Evolutionary conservation across 2,888 invertebrate species (phyloP).

Genomic region (Parascotia fuliginaria): DNA sequence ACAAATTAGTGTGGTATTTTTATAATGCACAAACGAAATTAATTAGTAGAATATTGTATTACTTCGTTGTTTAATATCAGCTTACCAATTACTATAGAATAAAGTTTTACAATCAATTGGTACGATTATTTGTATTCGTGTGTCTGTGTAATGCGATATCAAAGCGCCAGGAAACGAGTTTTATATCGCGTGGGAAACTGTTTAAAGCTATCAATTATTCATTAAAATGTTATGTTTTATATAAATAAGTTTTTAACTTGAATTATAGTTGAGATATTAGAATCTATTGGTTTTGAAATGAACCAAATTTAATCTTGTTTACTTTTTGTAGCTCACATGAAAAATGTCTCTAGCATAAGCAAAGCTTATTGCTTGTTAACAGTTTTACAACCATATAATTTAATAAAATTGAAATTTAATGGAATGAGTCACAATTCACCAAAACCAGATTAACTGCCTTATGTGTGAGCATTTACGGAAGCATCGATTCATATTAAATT

Average conservation of each 20-base stretch:
- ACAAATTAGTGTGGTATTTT: slow-evolving; percentile 6
- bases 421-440: not conserved
- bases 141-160: slow-evolving; percentile 34
- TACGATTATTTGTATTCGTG: slow-evolving; percentile 2
- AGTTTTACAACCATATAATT: not conserved
- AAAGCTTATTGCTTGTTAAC: slow-evolving; percentile 3
- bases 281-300: no score
- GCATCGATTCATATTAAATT: not conserved
- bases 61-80: slow-evolving; percentile 22
- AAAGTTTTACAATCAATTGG: slow-evolving; percentile 11
- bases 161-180: slow-evolving; percentile 32
- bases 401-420: not conserved
- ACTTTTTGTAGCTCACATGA: not conserved
- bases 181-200: slow-evolving; percentile 42
- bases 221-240: slow-evolving; percentile 20
- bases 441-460: not conserved
- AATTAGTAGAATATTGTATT: slow-evolving; percentile 33
- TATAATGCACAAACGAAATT: slow-evolving; percentile 19
- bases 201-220: slow-evolving; percentile 39
- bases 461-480: not conserved
- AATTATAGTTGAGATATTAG: no score
- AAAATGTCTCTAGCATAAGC: no score
- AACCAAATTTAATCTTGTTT: no score
- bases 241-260: no score
- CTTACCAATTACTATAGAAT: slow-evolving; percentile 38